Evolutionary conservation across 2,113 vertebrate species (phyloP), one percentile per base, ranked within the genome.

Genomic region (Lynx canadensis): DNA sequence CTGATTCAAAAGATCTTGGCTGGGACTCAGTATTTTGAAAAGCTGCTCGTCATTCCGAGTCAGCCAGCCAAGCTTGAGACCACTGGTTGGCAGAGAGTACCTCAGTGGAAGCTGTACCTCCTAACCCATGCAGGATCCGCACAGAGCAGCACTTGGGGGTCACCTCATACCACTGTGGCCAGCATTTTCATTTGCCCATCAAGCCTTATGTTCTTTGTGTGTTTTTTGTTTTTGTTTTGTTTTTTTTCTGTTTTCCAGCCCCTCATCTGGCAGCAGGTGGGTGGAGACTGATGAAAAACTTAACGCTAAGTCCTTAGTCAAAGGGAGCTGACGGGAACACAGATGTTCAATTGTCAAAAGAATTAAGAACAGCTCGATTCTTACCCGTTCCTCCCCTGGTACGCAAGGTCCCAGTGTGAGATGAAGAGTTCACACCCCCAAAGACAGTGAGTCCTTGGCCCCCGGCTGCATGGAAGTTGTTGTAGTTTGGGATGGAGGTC

Each of bases 401-500:
- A 41, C 99, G 99, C 97, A 99, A 98, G 0, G 99, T 99, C 81
- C 99, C 99, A 0, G 99, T 99, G 96, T 99, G 99, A 96, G 99
- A 99, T 10, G 99, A 99, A 33, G 99, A 99, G 98, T 99, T 99
- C 97, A 99, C 99, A 63, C 99, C 99, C 69, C 99, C 99, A 25
- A 99, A 99, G 96, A 99, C 99, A 0, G 99, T 99, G 98, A 99
- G 98, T 52, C 99, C 99, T 97, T 99, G 99, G 84, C 99, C 99
- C 52, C 99, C 99, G 0, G 99, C 99, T 12, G 99, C 98, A 5
- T 99, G 99, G 98, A 99, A 99, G 98, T 99, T 99, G 99, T 99
- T 99, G 99, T 99, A 99, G 98, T 99, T 99, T 45, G 99, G 99
- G 98, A 99, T 99, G 97, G 99, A 99, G 74, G 99, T 99, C 98